Evolutionary conservation across 1,140 invertebrate genomes (phyloP).

Genomic region (Trichoplusia ni): DNA sequence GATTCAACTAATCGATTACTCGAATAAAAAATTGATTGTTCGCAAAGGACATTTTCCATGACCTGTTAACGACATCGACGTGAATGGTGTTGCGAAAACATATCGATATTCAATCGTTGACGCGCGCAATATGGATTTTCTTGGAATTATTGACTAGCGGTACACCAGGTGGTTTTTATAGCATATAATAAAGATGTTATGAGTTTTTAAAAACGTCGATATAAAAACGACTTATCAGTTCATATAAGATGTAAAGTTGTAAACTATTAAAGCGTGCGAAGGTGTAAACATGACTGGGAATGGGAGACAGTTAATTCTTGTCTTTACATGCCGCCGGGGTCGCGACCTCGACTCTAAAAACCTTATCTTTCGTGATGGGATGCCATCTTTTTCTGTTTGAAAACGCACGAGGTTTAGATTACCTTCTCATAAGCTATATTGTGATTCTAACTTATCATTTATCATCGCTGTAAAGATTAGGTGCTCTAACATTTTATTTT

Average conservation of each 20-base stretch:
- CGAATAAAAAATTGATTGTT: constrained; percentile 26
- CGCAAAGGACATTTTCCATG: constrained; percentile 16
- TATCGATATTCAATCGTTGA: constrained; percentile 34
- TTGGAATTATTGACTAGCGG: constrained; percentile 29
- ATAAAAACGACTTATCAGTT: neutral
- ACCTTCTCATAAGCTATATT: constrained; percentile 7
- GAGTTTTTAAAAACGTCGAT: neutral
- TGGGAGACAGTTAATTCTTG: constrained; percentile 1
- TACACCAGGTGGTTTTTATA: constrained; percentile 31
- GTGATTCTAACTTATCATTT: constrained; percentile 13
- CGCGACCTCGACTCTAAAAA: constrained; percentile 18
- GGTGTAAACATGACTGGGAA: neutral
- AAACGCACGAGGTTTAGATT: constrained; percentile 3
- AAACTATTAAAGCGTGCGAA: neutral
- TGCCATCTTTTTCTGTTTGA: constrained; percentile 2
- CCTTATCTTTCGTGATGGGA: constrained; percentile 11
- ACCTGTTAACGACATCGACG: constrained; percentile 18
- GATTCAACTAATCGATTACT: neutral
- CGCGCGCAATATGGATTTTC: constrained; percentile 25
- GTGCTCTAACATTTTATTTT: constrained; percentile 9
- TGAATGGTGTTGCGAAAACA: constrained; percentile 34
- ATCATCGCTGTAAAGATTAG: constrained; percentile 18
- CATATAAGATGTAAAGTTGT: neutral
- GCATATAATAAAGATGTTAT: constrained; percentile 10
- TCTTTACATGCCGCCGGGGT: constrained; percentile 8